These are phyloP conservation scores for Ophioderma brevispina DNA, from an alignment of 35 echinoderm and acorn worm genomes.

Conservation along the genomic window DNA sequence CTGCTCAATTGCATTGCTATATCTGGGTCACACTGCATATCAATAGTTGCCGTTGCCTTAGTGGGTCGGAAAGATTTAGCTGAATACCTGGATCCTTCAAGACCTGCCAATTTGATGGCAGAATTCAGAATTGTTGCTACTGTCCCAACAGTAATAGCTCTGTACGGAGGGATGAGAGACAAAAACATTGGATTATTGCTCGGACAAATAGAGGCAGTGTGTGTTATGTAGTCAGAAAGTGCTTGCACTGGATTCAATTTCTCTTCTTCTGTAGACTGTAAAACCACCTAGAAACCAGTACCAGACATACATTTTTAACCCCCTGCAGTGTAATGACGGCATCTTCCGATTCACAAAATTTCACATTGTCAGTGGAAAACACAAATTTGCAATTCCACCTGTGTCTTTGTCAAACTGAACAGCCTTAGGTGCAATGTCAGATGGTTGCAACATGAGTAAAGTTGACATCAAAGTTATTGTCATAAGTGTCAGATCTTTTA, in stretches of 20 bases:
- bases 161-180: neutral
- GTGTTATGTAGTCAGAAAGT: neutral
- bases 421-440: slow-evolving; percentile 46
- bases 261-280: neutral
- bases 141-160: neutral
- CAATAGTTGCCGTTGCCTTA: slow-evolving; percentile 11
- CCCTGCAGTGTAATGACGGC: neutral
- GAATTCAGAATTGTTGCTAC: slow-evolving; percentile 12
- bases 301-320: neutral
- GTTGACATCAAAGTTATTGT: slow-evolving; percentile 29
- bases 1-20: slow-evolving; percentile 17
- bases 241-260: neutral
- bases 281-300: neutral
- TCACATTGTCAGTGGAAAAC: neutral
- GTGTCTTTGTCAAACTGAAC: slow-evolving; percentile 45
- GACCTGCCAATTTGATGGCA: slow-evolving; percentile 8
- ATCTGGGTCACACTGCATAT: slow-evolving; percentile 12
- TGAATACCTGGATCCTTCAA: neutral
- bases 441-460: slow-evolving; percentile 10
- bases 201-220: neutral
- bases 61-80: slow-evolving; percentile 34
- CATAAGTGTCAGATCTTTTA: slow-evolving; percentile 33
- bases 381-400: no score
- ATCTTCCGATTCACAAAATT: neutral
- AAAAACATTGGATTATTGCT: slow-evolving; percentile 16